Conservation (phyloP, 1,140 invertebrate genomes). For the Scaptomyza pallida region DNA sequence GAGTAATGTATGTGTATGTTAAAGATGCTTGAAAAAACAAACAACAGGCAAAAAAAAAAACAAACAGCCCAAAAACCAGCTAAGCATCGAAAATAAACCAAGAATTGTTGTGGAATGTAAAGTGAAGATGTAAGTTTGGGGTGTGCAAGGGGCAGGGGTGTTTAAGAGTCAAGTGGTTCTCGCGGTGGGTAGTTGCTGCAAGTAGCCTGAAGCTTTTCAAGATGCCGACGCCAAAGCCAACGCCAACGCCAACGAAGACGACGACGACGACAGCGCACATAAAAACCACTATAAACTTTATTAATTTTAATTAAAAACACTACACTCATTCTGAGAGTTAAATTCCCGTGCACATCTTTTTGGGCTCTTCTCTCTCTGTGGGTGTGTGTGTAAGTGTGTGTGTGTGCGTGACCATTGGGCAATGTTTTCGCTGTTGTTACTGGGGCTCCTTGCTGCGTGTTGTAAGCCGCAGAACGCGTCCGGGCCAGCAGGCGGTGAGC, state of each 20-base stretch:
- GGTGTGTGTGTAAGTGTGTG: neutral
- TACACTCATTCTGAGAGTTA: slow-evolving; percentile 74
- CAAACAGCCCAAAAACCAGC: slow-evolving; percentile 23
- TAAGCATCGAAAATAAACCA: slow-evolving; percentile 21
- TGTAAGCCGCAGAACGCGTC: slow-evolving; percentile 69
- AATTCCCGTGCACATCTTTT: slow-evolving; percentile 48
- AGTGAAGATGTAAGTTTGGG: too few relatives aligned
- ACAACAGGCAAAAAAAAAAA: slow-evolving; percentile 35
- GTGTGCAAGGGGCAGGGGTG: too few relatives aligned
- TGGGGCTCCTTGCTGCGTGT: slow-evolving; percentile 32
- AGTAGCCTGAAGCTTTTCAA: slow-evolving; percentile 9
- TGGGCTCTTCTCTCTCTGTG: neutral
- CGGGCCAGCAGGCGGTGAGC: slow-evolving; percentile 69
- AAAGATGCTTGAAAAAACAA: slow-evolving; percentile 15
- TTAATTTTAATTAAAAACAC: slow-evolving; percentile 82
- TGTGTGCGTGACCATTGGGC: slow-evolving; percentile 46
- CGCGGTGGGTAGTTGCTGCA: neutral
- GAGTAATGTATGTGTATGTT: neutral
- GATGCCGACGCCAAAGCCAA: too few relatives aligned
- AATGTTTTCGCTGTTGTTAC: slow-evolving; percentile 38
- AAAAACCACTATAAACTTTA: slow-evolving; percentile 77
- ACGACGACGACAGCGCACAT: slow-evolving; percentile 27
- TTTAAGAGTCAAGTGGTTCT: slow-evolving; percentile 3
- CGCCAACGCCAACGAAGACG: too few relatives aligned
- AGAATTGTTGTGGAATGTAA: neutral